Evolutionary conservation across 2,888 invertebrate genomes (phyloP).

Genomic region (Meiosimyza decipiens): DNA sequence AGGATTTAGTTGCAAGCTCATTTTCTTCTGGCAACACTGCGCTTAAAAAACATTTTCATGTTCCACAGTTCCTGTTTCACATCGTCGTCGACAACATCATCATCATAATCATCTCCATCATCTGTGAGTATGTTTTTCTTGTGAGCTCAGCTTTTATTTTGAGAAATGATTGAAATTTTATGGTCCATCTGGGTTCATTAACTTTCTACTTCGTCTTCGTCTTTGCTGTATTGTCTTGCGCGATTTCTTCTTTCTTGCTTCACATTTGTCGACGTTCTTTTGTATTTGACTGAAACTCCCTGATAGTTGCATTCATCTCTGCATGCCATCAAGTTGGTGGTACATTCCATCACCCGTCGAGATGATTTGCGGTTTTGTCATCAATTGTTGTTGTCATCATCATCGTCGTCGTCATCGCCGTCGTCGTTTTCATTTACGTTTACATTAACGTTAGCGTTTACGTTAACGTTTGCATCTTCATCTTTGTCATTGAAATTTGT

Average conservation of each 20-base stretch:
- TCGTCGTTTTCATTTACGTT: neutral
- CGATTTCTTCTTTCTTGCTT: neutral
- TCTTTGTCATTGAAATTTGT: constrained; percentile 17
- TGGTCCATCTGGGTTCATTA: constrained; percentile 50
- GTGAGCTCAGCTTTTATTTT: constrained; percentile 44
- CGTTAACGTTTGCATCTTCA: neutral
- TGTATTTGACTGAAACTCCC: neutral
- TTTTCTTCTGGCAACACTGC: too few species aligned
- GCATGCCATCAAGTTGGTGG: neutral
- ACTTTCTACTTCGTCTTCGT: constrained; percentile 34
- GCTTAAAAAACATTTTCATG: too few species aligned
- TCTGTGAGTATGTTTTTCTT: neutral
- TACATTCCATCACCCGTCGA: constrained; percentile 31
- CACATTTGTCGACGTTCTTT: neutral
- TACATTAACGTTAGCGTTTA: neutral
- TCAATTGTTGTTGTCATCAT: constrained; percentile 30
- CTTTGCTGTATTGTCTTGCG: neutral
- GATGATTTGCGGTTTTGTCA: constrained; percentile 36
- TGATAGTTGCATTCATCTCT: neutral
- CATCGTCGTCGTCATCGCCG: constrained; percentile 8
- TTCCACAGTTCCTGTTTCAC: too few species aligned
- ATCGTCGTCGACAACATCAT: neutral
- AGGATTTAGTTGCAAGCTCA: too few species aligned
- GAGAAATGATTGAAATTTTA: constrained; percentile 56
- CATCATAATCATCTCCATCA: neutral